Evolutionary conservation across 2,888 invertebrate genomes (phyloP).

Genomic region (Eledone cirrhosa): DNA sequence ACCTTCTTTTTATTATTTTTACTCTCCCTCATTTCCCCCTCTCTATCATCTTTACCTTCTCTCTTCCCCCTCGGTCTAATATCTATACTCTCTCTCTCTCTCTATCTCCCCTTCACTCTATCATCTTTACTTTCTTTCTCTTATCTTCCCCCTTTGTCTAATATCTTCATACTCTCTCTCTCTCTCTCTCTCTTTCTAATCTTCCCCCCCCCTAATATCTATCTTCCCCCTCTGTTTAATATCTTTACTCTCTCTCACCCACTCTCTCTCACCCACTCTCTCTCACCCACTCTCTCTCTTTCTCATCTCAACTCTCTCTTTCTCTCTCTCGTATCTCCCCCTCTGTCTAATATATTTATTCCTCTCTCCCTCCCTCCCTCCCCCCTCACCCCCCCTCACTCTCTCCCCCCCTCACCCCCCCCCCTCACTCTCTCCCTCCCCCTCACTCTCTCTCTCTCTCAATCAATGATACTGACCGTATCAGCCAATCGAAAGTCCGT

Average conservation of each 20-base stretch:
- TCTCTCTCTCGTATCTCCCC: not conserved
- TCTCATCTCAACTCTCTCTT: not conserved
- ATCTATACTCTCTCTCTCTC: not conserved
- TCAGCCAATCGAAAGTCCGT: too few species aligned
- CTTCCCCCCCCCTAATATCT: not conserved
- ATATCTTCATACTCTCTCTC: not conserved
- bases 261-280: not conserved
- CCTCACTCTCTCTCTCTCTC: not conserved
- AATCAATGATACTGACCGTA: too few species aligned
- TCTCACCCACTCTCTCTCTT: not conserved
- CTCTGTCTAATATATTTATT: not conserved
- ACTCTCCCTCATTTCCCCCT: too few species aligned
- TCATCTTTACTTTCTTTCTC: not conserved
- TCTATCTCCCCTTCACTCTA: not conserved
- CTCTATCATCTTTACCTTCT: not conserved
- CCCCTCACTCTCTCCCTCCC: not conserved
- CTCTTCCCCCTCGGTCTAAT: too few species aligned
- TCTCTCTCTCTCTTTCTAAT: not conserved
- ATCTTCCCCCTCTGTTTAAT: accelerated
- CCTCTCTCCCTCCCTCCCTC: not conserved
- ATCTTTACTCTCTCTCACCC: not conserved
- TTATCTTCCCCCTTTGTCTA: not conserved
- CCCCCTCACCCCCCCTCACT: not conserved
- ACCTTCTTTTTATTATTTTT: too few species aligned
- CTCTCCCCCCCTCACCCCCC: not conserved